phyloP scores from a whole-genome alignment of 2,797 vertebrate genomes.

The Rhynchotus rufescens region DNA sequence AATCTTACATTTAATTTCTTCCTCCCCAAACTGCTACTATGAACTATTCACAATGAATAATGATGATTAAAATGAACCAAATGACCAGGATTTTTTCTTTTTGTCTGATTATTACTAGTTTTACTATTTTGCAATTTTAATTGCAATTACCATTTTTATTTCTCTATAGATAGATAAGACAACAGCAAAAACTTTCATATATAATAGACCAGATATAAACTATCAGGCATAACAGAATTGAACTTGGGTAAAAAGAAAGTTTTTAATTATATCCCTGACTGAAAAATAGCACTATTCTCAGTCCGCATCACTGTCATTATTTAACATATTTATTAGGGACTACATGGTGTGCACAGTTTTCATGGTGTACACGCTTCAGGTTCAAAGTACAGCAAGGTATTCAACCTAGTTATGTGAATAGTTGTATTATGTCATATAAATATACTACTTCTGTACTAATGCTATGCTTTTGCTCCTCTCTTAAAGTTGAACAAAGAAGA shows the following conservation, averaged over 20 bases:
- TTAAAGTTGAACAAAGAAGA: neutral
- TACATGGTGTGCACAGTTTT: neutral
- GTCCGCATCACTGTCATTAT: neutral
- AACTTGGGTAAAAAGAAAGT: neutral
- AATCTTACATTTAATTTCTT: neutral
- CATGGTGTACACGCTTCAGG: rapidly evolving
- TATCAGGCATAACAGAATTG: neutral
- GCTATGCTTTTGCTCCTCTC: neutral
- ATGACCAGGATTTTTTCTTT: neutral
- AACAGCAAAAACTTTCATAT: neutral
- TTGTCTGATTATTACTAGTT: too few relatives aligned
- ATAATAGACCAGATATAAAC: neutral
- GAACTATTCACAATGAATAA: neutral
- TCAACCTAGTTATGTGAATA: neutral
- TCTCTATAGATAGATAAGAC: neutral
- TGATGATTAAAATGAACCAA: neutral
- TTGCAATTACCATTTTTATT: neutral
- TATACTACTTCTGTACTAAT: neutral
- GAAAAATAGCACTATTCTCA: neutral
- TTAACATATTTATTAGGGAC: neutral
- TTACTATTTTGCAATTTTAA: neutral
- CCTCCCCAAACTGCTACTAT: neutral
- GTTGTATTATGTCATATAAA: neutral
- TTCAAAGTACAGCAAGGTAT: neutral
- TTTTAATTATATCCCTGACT: neutral